Evolutionary conservation across 2,888 invertebrate genomes (phyloP), one percentile per base, ranked within the genome.

Genomic region (Drosophila longiperda): DNA sequence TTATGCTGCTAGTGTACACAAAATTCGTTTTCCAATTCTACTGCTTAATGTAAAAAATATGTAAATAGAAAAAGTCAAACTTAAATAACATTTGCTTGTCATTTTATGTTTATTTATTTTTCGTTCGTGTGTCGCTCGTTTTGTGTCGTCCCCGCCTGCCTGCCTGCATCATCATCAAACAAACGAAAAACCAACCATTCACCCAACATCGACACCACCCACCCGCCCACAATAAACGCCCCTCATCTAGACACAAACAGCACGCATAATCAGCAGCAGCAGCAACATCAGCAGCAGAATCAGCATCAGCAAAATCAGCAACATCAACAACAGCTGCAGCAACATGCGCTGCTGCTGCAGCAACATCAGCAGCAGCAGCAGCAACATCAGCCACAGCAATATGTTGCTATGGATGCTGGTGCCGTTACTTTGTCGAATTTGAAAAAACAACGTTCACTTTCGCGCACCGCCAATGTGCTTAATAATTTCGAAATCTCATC

Each of bases 371-470:
- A 68, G 32, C 58, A 69, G 55, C 83, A 75, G 52, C 82, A 65
- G 26, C 88, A 75, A 33, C 79, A 77, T 1, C 87, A 77, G 38
- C 78, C 73, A 59, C 80, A 82, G 73, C 90, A 89, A 69, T 82
- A 87, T 84, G 88, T 85, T 82, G 86, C 78, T 52, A 68, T 90
- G 64, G 90, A 87, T 70, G 75, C 78, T 48, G 68, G 82, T 63
- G 92, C 93, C 79, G 92, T 93, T 77, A 98, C 98, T 59, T 94
- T 99, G 86, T 96, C 98, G 62, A 98, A 98, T 93, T 94, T 98
- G 92, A 99, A 99, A 94, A 98, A 98, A 93, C 98, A 98, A 92
- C 95, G 98, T 78, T 95, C 97, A 75, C 97, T 97, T 90, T 97
- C 96, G 86, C 94, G 97, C 86, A 94, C 94, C 86, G 85, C 90